A percentile compares a stretch with the other conserved stretches of the same genome.
Evolutionary conservation across 2,797 vertebrate genomes (phyloP).

Genomic region (Argentina silus): DNA sequence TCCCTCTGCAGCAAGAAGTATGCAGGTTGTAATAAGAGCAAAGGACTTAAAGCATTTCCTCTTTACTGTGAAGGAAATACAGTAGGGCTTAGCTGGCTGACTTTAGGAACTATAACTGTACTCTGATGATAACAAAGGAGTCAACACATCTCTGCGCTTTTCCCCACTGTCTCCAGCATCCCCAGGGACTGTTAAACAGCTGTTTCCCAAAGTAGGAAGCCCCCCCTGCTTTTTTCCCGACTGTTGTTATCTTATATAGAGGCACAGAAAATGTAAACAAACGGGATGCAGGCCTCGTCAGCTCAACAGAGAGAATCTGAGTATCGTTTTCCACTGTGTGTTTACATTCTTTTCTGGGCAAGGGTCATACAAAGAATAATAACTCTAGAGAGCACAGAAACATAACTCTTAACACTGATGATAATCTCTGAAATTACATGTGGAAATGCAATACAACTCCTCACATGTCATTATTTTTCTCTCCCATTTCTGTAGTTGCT

Average conservation of each 20-base stretch:
- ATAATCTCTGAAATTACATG: constrained; percentile 14
- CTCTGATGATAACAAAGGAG: not conserved
- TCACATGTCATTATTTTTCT: not conserved
- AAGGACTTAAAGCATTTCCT: not conserved
- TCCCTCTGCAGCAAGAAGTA: not conserved
- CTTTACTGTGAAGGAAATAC: not conserved
- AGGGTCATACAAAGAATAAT: constrained; percentile 29
- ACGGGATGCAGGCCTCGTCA: constrained; percentile 35
- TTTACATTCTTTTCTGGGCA: constrained; percentile 41
- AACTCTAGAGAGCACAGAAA: constrained; percentile 18
- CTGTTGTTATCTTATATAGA: constrained; percentile 46
- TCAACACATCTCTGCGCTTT: not conserved
- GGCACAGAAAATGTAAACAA: constrained; percentile 72
- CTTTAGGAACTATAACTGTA: not conserved
- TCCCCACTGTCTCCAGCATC: not conserved
- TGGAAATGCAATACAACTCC: not conserved
- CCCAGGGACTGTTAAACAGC: constrained; percentile 59
- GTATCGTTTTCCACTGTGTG: constrained; percentile 36
- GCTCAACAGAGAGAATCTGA: constrained; percentile 34
- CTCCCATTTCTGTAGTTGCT: not conserved
- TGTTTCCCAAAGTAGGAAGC: constrained; percentile 72
- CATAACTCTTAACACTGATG: constrained; percentile 6
- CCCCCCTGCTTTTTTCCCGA: constrained; percentile 35
- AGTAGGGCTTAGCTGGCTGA: not conserved
- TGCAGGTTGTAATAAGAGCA: not conserved